These are phyloP conservation scores for Telmatherina bonti DNA, from an alignment of 2,797 vertebrate species.

Conservation along the genomic window DNA sequence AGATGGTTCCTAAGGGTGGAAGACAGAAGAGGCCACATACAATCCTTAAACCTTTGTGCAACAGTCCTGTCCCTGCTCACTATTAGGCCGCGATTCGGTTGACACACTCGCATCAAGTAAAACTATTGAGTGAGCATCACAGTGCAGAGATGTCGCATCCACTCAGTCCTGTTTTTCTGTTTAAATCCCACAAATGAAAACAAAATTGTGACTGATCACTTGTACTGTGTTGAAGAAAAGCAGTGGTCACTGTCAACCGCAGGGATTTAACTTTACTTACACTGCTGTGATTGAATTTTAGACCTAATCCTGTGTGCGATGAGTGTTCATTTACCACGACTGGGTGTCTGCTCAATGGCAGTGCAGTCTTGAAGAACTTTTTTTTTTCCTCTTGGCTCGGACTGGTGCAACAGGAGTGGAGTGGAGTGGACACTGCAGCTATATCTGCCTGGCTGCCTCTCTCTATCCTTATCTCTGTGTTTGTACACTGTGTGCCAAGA, in stretches of 20 bases:
- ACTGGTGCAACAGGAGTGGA: slow-evolving; percentile 59
- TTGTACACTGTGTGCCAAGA: slow-evolving; percentile 87
- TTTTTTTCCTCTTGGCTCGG: slow-evolving; percentile 32
- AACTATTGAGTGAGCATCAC: slow-evolving; percentile 48
- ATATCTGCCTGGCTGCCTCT: slow-evolving; percentile 75
- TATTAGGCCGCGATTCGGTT: slow-evolving; percentile 25
- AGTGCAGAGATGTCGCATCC: slow-evolving; percentile 43
- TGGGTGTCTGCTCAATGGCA: slow-evolving; percentile 77
- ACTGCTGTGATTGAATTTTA: slow-evolving; percentile 75
- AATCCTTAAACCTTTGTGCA: slow-evolving; percentile 34
- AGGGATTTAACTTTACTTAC: slow-evolving; percentile 77
- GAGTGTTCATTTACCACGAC: slow-evolving; percentile 79
- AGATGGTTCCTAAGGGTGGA: slow-evolving; percentile 43
- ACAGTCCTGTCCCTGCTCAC: slow-evolving; percentile 6
- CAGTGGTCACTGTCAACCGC: slow-evolving; percentile 57
- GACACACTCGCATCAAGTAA: slow-evolving; percentile 32
- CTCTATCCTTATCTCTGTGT: slow-evolving; percentile 82
- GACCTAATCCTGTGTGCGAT: slow-evolving; percentile 75
- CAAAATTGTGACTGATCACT: slow-evolving; percentile 63
- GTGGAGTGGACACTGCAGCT: slow-evolving; percentile 76
- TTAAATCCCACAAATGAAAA: slow-evolving; percentile 65
- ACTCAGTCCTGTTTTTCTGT: slow-evolving; percentile 31
- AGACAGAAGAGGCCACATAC: slow-evolving; percentile 43
- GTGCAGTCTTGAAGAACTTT: slow-evolving; percentile 59
- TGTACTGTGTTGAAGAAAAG: slow-evolving; percentile 51